These are phyloP conservation scores for Euwallacea fornicatus DNA, from an alignment of 1,140 invertebrate species.

Conservation along the genomic window DNA sequence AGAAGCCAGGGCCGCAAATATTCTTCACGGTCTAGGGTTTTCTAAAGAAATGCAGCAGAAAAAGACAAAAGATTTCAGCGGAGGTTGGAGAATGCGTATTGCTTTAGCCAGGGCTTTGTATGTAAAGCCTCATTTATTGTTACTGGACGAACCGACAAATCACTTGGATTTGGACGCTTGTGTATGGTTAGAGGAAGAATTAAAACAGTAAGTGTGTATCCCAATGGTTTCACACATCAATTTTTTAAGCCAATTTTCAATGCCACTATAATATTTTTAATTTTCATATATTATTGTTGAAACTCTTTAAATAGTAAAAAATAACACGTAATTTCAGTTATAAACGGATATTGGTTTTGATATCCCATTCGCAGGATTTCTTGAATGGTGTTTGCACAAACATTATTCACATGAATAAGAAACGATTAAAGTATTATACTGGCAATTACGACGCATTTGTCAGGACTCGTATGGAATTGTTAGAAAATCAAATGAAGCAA, in stretches of 20 bases:
- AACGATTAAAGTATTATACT: slow-evolving; percentile 92
- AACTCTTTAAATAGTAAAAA: neutral
- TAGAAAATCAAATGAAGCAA: slow-evolving; percentile 98
- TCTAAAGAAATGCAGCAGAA: slow-evolving; percentile 91
- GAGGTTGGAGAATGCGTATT: slow-evolving; percentile 99
- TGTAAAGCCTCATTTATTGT: slow-evolving; percentile 89
- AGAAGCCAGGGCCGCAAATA: slow-evolving; percentile 89
- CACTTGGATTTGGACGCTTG: slow-evolving; percentile 98
- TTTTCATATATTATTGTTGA: neutral
- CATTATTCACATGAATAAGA: slow-evolving; percentile 94
- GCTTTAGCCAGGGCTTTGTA: slow-evolving; percentile 93
- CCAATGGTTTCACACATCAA: too few relatives aligned
- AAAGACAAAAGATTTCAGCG: slow-evolving; percentile 90
- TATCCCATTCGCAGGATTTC: slow-evolving; percentile 99
- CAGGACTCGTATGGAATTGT: slow-evolving; percentile 86
- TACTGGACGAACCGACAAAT: slow-evolving; percentile 97
- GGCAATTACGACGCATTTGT: slow-evolving; percentile 96
- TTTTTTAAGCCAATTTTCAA: neutral
- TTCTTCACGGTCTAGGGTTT: slow-evolving; percentile 97
- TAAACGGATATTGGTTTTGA: slow-evolving; percentile 96
- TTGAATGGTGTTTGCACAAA: slow-evolving; percentile 99
- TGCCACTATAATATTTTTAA: neutral
- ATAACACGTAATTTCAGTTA: slow-evolving; percentile 62
- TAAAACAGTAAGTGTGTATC: slow-evolving; percentile 71
- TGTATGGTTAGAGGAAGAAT: slow-evolving; percentile 98